Evolutionary conservation across 2,888 invertebrate genomes (phyloP).

Genomic region (Melipona beecheii): DNA sequence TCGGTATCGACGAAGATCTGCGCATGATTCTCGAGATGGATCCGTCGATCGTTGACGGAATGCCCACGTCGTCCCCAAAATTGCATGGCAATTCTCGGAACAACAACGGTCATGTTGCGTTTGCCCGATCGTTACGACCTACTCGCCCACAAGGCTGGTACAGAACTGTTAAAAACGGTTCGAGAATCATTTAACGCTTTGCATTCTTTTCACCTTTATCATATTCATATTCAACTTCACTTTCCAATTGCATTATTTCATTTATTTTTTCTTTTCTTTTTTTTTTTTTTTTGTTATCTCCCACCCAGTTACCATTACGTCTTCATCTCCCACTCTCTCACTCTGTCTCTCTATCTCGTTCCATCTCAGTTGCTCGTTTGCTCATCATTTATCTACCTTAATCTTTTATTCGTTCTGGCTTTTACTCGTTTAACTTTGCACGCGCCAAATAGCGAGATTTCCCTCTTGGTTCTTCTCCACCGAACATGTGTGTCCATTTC

Average conservation of each 20-base stretch:
- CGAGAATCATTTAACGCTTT: slow-evolving; percentile 35
- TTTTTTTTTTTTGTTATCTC: neutral
- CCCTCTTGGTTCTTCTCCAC: neutral
- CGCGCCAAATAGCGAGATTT: neutral
- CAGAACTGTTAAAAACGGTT: slow-evolving; percentile 64
- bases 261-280: neutral
- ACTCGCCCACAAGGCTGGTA: slow-evolving; percentile 83
- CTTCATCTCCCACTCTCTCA: neutral
- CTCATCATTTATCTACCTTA: neutral
- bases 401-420: neutral
- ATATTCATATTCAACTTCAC: too few species aligned
- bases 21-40: slow-evolving; percentile 88
- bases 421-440: neutral
- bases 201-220: neutral
- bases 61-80: slow-evolving; percentile 58
- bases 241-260: neutral
- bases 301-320: neutral
- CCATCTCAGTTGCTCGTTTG: too few species aligned
- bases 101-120: slow-evolving; percentile 65
- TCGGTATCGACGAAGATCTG: slow-evolving; percentile 87
- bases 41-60: slow-evolving; percentile 86
- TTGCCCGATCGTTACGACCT: slow-evolving; percentile 72
- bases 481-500: neutral
- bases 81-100: slow-evolving; percentile 49
- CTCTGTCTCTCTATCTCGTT: neutral